Evolutionary conservation across 2,797 vertebrate genomes (phyloP), one percentile per base, ranked within the genome.

Genomic region (Nannoperca obscura): DNA sequence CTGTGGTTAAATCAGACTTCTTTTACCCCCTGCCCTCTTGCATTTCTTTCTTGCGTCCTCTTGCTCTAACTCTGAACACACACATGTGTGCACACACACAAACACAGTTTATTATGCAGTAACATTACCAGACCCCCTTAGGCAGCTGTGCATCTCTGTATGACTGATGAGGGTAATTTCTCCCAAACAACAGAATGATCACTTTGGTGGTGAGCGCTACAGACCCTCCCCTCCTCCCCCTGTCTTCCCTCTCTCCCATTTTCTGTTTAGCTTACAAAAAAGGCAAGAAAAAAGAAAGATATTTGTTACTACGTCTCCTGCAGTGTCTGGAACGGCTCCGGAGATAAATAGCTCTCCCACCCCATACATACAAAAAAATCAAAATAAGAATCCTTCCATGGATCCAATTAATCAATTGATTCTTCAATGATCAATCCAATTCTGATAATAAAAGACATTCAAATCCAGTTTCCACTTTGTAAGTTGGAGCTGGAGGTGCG

Each of bases 101-200:
- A 67, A 86, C 84, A 89, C 79, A 84, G 84, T 90, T 91, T 95
- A 92, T 95, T 94, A 94, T 94, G 92, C 94, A 93, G 92, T 93
- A 93, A 93, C 93, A 93, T 94, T 92, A 93, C 86, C 89, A 89
- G 91, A 92, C 89, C 91, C 93, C 94, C 91, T 90, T 91, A 93
- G 94, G 95, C 95, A 95, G 94, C 90, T 95, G 94, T 94, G 95
- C 92, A 94, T 95, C 94, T 94, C 92, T 87, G 91, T 94, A 94
- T 95, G 95, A 96, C 93, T 95, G 94, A 96, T 96, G 95, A 95
- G 94, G 93, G 95, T 96, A 95, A 95, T 96, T 95, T 96, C 92
- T 94, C 90, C 94, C 93, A 94, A 96, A 95, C 94, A 95, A 94
- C 93, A 92, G 92, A 95, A 95, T 94, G 94, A 96, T 95, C 93